phyloP scores from a whole-genome alignment of 2,888 invertebrate genomes.

The Philhelius pedissequus region DNA sequence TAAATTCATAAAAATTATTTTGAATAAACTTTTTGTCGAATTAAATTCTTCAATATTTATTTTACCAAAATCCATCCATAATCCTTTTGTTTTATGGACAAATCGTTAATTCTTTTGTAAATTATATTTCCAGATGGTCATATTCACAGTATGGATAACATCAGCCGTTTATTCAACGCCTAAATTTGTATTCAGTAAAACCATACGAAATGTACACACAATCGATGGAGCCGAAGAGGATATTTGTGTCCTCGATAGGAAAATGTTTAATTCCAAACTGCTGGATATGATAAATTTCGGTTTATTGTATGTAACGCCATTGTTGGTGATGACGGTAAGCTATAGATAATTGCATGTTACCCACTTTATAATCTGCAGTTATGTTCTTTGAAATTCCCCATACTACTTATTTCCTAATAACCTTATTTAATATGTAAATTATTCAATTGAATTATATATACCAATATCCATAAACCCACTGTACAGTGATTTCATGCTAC shows the following conservation, averaged over 20 bases:
- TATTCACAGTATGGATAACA: constrained; percentile 89
- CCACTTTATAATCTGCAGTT: neutral
- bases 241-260: constrained; percentile 87
- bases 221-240: constrained; percentile 77
- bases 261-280: constrained; percentile 88
- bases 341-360: neutral
- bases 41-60: too few species aligned
- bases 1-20: too few species aligned
- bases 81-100: neutral
- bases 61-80: too few species aligned
- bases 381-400: neutral
- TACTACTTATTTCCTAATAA: neutral
- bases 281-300: constrained; percentile 91
- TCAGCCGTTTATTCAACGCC: constrained; percentile 91
- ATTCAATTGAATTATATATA: constrained; percentile 9
- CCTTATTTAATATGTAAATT: constrained; percentile 6
- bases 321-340: constrained; percentile 88
- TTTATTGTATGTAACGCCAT: constrained; percentile 89
- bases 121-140: constrained; percentile 82
- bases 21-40: too few species aligned
- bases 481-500: neutral
- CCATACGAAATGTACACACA: constrained; percentile 81
- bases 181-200: constrained; percentile 90
- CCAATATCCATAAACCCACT: neutral
- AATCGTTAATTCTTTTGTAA: neutral